These are phyloP conservation scores for Zaprionus tsacasi DNA, from an alignment of 1,140 invertebrate species.

Conservation along the genomic window DNA sequence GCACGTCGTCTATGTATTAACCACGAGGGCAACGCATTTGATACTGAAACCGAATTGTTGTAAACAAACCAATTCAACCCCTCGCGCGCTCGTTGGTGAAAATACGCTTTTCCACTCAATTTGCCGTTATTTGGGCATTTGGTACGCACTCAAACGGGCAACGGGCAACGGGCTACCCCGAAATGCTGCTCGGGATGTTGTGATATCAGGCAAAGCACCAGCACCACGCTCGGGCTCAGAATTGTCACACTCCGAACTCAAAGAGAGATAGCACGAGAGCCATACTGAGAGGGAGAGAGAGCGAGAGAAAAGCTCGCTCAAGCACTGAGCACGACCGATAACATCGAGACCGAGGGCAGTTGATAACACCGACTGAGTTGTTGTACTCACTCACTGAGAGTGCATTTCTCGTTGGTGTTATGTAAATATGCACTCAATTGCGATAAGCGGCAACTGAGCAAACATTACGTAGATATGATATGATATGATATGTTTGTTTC, in stretches of 20 bases:
- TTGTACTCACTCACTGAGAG: constrained; percentile 13
- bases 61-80: constrained; percentile 83
- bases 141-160: constrained; percentile 49
- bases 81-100: constrained; percentile 55
- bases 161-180: constrained; percentile 57
- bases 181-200: constrained; percentile 30
- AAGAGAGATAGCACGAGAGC: not conserved
- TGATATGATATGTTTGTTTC: constrained; percentile 18
- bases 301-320: constrained; percentile 4
- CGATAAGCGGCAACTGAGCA: constrained; percentile 25
- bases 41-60: constrained; percentile 67
- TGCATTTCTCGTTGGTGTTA: constrained; percentile 13
- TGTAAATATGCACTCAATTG: constrained; percentile 25
- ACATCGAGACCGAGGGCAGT: constrained; percentile 22
- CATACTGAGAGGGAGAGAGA: constrained; percentile 7
- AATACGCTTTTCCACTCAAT: constrained; percentile 53
- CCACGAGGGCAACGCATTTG: constrained; percentile 70
- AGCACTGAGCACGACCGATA: constrained; percentile 43
- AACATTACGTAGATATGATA: not conserved
- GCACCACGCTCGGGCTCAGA: constrained; percentile 29
- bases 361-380: constrained; percentile 30
- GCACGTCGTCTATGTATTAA: constrained; percentile 52
- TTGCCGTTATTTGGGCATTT: constrained; percentile 64
- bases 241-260: not conserved
- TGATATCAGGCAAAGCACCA: constrained; percentile 6